Conservation (phyloP, 2,797 vertebrate genomes). For the Pangasius larnaudii region DNA sequence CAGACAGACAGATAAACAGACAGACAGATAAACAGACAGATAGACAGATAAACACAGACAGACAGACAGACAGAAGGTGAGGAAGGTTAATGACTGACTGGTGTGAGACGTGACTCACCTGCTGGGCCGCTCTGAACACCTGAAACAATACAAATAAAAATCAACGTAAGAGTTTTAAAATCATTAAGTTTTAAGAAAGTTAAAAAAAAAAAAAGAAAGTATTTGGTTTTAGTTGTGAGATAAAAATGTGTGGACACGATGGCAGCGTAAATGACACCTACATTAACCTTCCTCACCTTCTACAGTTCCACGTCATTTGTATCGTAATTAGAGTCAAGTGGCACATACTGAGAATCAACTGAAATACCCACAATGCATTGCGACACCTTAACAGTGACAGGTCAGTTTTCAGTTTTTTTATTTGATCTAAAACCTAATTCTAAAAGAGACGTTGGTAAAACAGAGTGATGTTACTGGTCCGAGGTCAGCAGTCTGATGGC, state of each 20-base stretch:
- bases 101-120: not conserved
- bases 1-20: not conserved
- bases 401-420: not conserved
- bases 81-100: not conserved
- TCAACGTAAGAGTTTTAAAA: no score
- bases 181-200: not conserved
- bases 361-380: not conserved
- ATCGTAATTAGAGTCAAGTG: not conserved
- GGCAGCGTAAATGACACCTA: not conserved
- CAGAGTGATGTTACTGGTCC: no score
- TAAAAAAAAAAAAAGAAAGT: not conserved
- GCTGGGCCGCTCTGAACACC: not conserved
- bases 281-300: no score
- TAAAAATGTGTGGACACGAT: not conserved
- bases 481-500: no score
- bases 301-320: no score
- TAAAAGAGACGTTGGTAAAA: not conserved
- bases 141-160: conserved; percentile 18
- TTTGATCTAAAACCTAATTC: not conserved
- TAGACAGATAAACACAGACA: not conserved
- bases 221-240: not conserved
- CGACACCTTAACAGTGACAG: not conserved
- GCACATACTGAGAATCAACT: not conserved
- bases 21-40: not conserved
- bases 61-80: not conserved